Percentiles rank a stretch among this genome's conserved stretches.
Conservation (phyloP, 2,113 vertebrate genomes). For the Mustela nigripes region DNA sequence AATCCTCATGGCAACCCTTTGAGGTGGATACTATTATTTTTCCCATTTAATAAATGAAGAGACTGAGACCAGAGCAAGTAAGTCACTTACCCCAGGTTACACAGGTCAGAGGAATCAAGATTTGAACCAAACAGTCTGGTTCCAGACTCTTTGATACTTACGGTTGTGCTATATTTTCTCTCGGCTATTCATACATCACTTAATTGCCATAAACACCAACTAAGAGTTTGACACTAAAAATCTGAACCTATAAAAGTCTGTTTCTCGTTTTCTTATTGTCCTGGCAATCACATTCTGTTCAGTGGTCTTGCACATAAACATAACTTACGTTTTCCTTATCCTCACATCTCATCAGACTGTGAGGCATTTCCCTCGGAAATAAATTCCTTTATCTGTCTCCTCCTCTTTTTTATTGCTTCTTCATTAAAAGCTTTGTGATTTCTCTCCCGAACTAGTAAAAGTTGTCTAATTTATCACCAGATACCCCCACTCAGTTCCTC, state of each 20-base stretch:
- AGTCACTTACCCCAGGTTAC: background rate
- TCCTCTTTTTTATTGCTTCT: background rate
- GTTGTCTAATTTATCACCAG: background rate
- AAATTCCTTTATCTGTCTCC: background rate
- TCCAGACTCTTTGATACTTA: background rate
- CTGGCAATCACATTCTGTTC: background rate
- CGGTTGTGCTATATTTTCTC: accelerated
- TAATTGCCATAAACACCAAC: accelerated
- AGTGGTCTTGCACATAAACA: background rate
- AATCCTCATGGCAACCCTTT: background rate
- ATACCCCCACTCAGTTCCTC: background rate
- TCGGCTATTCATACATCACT: accelerated
- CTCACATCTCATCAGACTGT: background rate
- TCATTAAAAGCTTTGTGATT: background rate
- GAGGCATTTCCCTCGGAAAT: background rate
- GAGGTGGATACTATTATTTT: background rate
- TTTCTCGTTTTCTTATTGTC: background rate
- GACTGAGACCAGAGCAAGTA: background rate
- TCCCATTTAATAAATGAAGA: background rate
- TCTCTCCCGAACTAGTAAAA: background rate
- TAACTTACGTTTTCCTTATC: background rate
- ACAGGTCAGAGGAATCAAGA: background rate
- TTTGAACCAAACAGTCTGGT: background rate
- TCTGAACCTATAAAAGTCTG: no score
- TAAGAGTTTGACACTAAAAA: background rate